These are phyloP conservation scores for Erinaceus europaeus DNA, from an alignment of 2,113 vertebrate genomes.

Conservation along the genomic window DNA sequence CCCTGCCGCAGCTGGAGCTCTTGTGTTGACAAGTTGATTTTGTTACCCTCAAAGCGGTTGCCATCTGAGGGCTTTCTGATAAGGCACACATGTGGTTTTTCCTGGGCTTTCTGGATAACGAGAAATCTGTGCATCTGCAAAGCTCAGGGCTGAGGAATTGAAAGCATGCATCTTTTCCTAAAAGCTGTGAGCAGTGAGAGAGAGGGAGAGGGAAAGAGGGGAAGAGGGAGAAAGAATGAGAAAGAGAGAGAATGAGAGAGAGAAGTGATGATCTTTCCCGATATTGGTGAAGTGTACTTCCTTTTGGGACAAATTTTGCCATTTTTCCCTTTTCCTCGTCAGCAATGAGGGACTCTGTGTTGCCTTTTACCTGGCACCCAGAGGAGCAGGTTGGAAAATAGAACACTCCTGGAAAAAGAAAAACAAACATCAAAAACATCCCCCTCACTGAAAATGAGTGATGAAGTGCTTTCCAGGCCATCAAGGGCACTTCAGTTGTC, in stretches of 20 bases:
- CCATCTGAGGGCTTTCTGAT: background rate
- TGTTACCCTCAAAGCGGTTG: background rate
- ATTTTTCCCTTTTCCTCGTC: background rate
- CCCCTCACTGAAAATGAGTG: background rate
- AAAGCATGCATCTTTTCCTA: too few relatives aligned
- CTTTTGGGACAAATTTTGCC: background rate
- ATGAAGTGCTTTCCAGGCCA: constrained; percentile 40
- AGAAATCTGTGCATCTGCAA: background rate
- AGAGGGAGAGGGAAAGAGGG: too few relatives aligned
- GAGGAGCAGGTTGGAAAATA: background rate
- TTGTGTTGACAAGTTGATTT: background rate
- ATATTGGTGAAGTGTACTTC: too few relatives aligned
- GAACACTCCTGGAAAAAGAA: background rate
- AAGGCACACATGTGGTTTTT: background rate
- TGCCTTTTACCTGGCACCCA: background rate
- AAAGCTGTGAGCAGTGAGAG: too few relatives aligned
- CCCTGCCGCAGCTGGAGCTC: too few relatives aligned
- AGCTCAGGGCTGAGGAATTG: background rate
- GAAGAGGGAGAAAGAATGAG: too few relatives aligned
- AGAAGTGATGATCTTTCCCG: too few relatives aligned
- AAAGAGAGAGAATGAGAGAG: too few relatives aligned
- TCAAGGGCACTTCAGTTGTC: background rate
- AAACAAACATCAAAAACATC: too few relatives aligned
- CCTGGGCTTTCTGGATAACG: too few relatives aligned
- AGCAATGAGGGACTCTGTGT: background rate